These are phyloP conservation scores for Trachelus troglodyta DNA, from an alignment of 2,888 invertebrate species.

Conservation along the genomic window DNA sequence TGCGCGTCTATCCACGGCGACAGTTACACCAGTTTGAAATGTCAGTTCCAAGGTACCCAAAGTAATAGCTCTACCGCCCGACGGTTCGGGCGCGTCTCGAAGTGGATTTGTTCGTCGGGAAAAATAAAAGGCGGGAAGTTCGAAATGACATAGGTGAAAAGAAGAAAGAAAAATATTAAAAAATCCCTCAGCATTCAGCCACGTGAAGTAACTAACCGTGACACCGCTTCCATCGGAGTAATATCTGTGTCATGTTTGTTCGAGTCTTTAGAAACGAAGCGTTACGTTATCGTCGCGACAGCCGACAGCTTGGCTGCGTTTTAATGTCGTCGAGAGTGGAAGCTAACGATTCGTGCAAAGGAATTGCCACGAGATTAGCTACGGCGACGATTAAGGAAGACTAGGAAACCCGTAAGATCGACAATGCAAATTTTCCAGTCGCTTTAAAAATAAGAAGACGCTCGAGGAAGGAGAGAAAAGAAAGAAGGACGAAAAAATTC, in stretches of 20 bases:
- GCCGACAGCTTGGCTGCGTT: not conserved
- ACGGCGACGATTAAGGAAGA: not conserved
- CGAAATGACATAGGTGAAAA: constrained; percentile 17
- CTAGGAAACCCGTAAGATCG: not conserved
- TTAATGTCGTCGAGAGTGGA: not conserved
- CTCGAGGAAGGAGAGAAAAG: not conserved
- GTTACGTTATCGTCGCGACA: constrained; percentile 31
- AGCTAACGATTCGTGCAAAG: not conserved
- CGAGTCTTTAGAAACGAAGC: constrained; percentile 37
- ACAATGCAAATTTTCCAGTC: not conserved
- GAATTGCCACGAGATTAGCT: not conserved
- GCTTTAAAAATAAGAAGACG: not conserved
- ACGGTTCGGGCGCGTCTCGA: not conserved
- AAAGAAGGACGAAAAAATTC: not conserved
- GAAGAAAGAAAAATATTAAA: not conserved
- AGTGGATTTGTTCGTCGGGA: not conserved
- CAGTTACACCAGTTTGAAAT: not conserved
- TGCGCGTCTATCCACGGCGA: not conserved
- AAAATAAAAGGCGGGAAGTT: not conserved
- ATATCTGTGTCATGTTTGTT: constrained; percentile 41
- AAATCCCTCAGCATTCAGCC: not conserved
- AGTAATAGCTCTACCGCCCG: not conserved
- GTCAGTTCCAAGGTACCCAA: not conserved
- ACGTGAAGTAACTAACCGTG: not conserved
- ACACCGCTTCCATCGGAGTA: not conserved